Evolutionary conservation across 2,797 vertebrate species (phyloP).

Genomic region (Steatocranus sp.): DNA sequence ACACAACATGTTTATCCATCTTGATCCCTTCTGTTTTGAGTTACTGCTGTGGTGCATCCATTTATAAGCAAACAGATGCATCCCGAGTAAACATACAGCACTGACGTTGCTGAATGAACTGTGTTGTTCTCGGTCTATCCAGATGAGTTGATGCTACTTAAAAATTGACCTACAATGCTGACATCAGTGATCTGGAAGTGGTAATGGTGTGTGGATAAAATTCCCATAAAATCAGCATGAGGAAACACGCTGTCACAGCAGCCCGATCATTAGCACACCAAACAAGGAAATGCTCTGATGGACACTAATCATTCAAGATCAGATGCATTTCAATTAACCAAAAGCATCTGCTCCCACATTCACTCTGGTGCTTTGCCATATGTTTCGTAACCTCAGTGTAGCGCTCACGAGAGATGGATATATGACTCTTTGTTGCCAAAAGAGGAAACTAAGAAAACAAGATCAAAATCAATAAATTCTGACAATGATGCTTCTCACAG

Average conservation of each 20-base stretch:
- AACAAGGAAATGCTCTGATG: slow-evolving; percentile 58
- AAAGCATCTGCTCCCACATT: slow-evolving; percentile 63
- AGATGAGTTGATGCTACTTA: slow-evolving; percentile 25
- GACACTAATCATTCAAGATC: slow-evolving; percentile 68
- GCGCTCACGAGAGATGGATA: slow-evolving; percentile 16
- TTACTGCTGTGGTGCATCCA: background rate
- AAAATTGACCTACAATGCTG: slow-evolving; percentile 45
- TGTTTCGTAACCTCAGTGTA: slow-evolving; percentile 31
- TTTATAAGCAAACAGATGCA: background rate
- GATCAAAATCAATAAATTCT: slow-evolving; percentile 6
- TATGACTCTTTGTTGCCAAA: slow-evolving; percentile 4
- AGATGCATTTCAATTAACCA: slow-evolving; percentile 61
- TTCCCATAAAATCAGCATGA: slow-evolving; percentile 45
- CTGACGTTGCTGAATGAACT: slow-evolving; percentile 4
- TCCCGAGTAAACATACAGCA: background rate
- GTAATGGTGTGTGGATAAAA: slow-evolving; percentile 51
- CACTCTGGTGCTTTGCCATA: slow-evolving; percentile 41
- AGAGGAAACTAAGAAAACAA: background rate
- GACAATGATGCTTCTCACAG: background rate
- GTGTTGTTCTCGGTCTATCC: slow-evolving; percentile 11
- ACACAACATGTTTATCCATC: background rate
- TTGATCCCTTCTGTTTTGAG: background rate
- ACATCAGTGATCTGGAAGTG: slow-evolving; percentile 52
- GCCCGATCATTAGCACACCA: slow-evolving; percentile 49
- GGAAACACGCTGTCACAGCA: slow-evolving; percentile 51